Conservation (phyloP, 2,797 vertebrate genomes). For the Phalloptychus januarius region DNA sequence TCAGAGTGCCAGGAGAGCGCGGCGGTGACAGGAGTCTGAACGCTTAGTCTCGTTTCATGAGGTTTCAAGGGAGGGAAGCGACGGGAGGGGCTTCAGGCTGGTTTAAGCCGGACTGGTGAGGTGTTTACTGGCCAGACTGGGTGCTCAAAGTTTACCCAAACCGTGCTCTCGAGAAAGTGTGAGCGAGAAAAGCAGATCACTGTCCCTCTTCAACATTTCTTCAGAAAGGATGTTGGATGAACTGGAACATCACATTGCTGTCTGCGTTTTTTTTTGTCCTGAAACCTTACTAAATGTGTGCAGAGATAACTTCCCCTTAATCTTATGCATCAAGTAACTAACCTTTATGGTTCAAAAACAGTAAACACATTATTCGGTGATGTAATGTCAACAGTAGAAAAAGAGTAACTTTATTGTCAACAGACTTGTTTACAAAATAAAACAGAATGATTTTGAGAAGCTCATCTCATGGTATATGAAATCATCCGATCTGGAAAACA, state of each 20-base stretch:
- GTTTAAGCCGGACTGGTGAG: conserved; percentile 45
- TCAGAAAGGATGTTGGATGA: background rate
- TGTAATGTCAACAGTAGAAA: background rate
- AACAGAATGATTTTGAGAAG: background rate
- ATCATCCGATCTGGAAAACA: background rate
- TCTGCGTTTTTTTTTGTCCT: background rate
- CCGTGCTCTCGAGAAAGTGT: conserved; percentile 46
- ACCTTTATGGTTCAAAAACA: background rate
- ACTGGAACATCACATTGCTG: no score
- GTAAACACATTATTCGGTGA: background rate
- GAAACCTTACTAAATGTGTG: background rate
- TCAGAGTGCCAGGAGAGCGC: conserved; percentile 20
- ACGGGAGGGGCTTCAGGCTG: conserved; percentile 25
- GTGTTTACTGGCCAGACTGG: conserved; percentile 70
- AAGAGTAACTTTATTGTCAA: background rate
- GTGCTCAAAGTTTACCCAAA: conserved; percentile 60
- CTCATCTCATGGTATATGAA: background rate
- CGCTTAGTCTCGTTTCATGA: conserved; percentile 62
- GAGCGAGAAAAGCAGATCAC: conserved; percentile 21
- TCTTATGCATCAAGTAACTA: background rate
- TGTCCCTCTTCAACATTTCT: background rate
- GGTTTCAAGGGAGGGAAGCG: conserved; percentile 7
- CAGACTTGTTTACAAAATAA: background rate
- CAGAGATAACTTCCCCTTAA: background rate
- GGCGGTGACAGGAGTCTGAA: conserved; percentile 28